A percentile compares a stretch with the other conserved stretches of the same genome.
Evolutionary conservation across 2,888 invertebrate species (phyloP).

Genomic region (Pachycephus smyrnensis): DNA sequence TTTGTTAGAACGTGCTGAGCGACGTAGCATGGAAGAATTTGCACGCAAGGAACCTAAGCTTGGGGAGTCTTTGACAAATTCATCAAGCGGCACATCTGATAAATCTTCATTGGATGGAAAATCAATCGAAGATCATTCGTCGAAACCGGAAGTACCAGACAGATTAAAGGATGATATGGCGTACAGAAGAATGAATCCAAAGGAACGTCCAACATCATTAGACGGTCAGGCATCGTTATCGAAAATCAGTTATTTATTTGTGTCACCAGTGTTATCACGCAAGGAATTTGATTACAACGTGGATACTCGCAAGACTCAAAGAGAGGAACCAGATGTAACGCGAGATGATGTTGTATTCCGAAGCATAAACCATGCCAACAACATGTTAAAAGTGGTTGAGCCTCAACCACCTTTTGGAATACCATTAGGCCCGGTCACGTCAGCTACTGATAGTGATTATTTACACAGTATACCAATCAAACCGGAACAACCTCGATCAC

Average conservation of each 20-base stretch:
- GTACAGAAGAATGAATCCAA: slow-evolving; percentile 77
- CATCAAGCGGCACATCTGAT: slow-evolving; percentile 16
- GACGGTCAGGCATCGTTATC: slow-evolving; percentile 68
- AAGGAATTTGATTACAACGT: slow-evolving; percentile 40
- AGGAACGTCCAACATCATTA: slow-evolving; percentile 64
- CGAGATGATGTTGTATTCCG: slow-evolving; percentile 88
- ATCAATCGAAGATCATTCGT: background rate
- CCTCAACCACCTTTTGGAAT: slow-evolving; percentile 93
- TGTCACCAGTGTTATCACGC: slow-evolving; percentile 73
- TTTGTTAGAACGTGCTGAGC: slow-evolving; percentile 82
- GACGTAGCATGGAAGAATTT: slow-evolving; percentile 75
- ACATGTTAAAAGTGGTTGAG: slow-evolving; percentile 73
- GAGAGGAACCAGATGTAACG: slow-evolving; percentile 83
- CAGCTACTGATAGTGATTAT: slow-evolving; percentile 86
- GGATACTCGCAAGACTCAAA: slow-evolving; percentile 40
- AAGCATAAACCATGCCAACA: slow-evolving; percentile 83
- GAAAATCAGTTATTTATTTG: slow-evolving; percentile 76
- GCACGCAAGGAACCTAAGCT: slow-evolving; percentile 57
- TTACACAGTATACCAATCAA: slow-evolving; percentile 70
- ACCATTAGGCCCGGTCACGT: slow-evolving; percentile 85
- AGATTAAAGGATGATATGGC: slow-evolving; percentile 85
- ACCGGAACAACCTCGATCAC: slow-evolving; percentile 69
- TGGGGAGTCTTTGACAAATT: slow-evolving; percentile 35
- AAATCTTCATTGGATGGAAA: slow-evolving; percentile 54
- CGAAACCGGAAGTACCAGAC: slow-evolving; percentile 71